Percentiles rank a stretch among this genome's conserved stretches.
Evolutionary conservation across 2,888 invertebrate genomes (phyloP).

Genomic region (Apamea anceps): DNA sequence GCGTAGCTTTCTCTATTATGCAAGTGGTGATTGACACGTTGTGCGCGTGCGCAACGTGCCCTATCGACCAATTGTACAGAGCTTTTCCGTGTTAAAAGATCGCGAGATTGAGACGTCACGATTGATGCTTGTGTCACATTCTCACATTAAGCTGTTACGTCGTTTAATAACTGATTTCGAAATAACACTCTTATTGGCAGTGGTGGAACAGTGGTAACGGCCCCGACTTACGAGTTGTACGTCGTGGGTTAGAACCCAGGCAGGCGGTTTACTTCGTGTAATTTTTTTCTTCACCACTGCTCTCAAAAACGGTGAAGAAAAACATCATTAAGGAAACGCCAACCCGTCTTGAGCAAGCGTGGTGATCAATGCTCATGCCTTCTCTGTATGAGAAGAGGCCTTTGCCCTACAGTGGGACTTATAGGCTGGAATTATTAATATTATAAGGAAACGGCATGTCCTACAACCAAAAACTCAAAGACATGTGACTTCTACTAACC

Average conservation of each 20-base stretch:
- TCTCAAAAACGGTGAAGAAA: not conserved
- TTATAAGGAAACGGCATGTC: not conserved
- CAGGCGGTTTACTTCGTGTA: not conserved
- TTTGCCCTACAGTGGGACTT: too few relatives aligned
- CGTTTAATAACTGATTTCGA: constrained; percentile 26
- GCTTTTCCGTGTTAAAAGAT: constrained; percentile 83
- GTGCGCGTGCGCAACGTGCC: constrained; percentile 79
- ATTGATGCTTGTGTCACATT: constrained; percentile 78
- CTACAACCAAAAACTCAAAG: not conserved
- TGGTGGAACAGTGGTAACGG: not conserved
- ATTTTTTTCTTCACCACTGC: not conserved
- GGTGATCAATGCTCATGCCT: too few relatives aligned
- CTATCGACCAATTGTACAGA: constrained; percentile 82
- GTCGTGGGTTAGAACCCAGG: not conserved
- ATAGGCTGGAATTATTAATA: too few relatives aligned
- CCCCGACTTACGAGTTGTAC: not conserved
- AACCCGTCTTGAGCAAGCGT: too few relatives aligned
- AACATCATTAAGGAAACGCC: too few relatives aligned
- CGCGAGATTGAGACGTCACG: constrained; percentile 84
- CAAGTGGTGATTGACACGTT: constrained; percentile 85
- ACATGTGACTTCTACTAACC: not conserved
- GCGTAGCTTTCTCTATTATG: constrained; percentile 82
- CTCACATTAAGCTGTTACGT: constrained; percentile 68
- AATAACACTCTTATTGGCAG: not conserved
- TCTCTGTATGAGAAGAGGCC: too few relatives aligned